Evolutionary conservation across 2,113 vertebrate species (phyloP), one percentile per base, ranked within the genome.

Genomic region (Coregonus clupeaformis): DNA sequence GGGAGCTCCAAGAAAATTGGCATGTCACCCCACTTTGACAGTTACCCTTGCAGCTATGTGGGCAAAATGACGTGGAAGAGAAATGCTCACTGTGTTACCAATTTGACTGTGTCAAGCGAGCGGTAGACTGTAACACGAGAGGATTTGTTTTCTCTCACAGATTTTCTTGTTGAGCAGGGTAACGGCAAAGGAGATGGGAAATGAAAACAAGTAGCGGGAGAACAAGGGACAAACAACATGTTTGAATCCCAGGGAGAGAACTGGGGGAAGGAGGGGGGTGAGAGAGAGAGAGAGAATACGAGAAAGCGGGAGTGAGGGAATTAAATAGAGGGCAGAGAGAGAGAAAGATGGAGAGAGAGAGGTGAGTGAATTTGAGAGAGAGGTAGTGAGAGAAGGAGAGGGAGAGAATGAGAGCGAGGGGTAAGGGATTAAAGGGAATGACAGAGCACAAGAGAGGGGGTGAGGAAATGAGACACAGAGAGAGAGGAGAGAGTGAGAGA

Each of bases 171-270:
- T 45, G 77, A 81, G 75, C 76, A 62, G 67, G 20, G 45, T 68
- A 70, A 76, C 76, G 49, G 85, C 80, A 82, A 77, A 70, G 64
- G 80, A 84, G 73, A 78, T 74, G 63, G 82, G 81, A 84, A 85
- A 78, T 60, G 76, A 83, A 86, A 79, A 75, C 81, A 77, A 87
- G 82, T 71, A 72, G 75, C 67, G 64, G 71, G 69, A 87, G 77
- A 87, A 78, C 68, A 74, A 75, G 78, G 24, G 78, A 79, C 83
- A 71, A n/a, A 24, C 60, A 74, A 69, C 42, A 49, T 52, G 57
- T 82, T 83, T 42, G 71, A 77, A 80, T 77, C 32, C 5, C 67
- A 77, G 78, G 24, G 80, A 80, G 63, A 18, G 16, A 25, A 5
- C 22, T 6, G 22, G 2, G 42, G 55, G 27, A 36, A 18, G 14